Evolutionary conservation across 2,888 invertebrate genomes (phyloP).

Genomic region (Abrostola tripartita): DNA sequence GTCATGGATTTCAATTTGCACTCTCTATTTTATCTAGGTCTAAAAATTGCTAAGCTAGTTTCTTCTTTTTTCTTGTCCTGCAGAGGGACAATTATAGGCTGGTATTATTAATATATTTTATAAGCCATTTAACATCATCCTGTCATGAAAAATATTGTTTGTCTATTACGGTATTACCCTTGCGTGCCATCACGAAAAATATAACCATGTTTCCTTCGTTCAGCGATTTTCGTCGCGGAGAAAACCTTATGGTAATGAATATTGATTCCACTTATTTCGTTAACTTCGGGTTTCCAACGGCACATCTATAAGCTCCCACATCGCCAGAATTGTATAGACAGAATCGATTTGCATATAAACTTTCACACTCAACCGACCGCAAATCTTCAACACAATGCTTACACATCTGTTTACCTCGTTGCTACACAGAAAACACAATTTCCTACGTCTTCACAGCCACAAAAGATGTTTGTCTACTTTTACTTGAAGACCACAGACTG

Average conservation of each 20-base stretch:
- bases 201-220: slow-evolving; percentile 21
- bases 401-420: slow-evolving; percentile 31
- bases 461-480: slow-evolving; percentile 34
- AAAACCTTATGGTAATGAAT: slow-evolving; percentile 33
- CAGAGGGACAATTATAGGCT: too few relatives aligned
- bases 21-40: too few relatives aligned
- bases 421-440: slow-evolving; percentile 26
- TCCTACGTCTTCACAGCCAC: slow-evolving; percentile 31
- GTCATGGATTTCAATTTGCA: too few relatives aligned
- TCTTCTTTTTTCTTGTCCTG: background rate
- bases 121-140: slow-evolving; percentile 12
- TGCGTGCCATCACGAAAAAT: slow-evolving; percentile 31
- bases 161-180: background rate
- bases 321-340: slow-evolving; percentile 4
- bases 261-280: slow-evolving; percentile 21
- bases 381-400: slow-evolving; percentile 62
- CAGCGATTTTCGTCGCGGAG: slow-evolving; percentile 18
- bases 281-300: slow-evolving; percentile 5
- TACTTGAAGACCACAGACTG: slow-evolving; percentile 38
- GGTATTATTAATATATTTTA: slow-evolving; percentile 5
- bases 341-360: slow-evolving; percentile 52
- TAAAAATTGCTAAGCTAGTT: background rate
- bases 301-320: slow-evolving; percentile 8
- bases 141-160: slow-evolving; percentile 18
- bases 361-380: slow-evolving; percentile 66